Conservation (phyloP, 2,113 vertebrate species). For the Arizona elegans region DNA sequence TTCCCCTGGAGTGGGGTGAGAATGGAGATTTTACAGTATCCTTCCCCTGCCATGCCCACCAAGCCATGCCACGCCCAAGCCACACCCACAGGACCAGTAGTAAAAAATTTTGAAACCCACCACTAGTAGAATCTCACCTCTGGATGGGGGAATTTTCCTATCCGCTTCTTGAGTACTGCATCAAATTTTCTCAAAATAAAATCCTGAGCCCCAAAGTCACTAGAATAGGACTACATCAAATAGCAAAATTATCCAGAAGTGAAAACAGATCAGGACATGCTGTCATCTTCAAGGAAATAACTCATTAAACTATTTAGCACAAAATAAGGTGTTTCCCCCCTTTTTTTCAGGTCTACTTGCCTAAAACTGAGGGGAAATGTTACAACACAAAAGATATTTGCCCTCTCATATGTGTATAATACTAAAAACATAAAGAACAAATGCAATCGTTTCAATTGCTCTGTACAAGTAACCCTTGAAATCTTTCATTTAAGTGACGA, state of each 20-base stretch:
- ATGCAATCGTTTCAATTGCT: not conserved
- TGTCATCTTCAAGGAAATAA: conserved; percentile 10
- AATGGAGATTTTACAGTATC: too few relatives aligned
- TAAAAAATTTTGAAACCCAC: too few relatives aligned
- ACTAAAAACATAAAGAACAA: not conserved
- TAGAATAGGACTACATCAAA: conserved; percentile 15
- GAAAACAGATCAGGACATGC: conserved; percentile 20
- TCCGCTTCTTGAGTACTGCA: conserved; percentile 49
- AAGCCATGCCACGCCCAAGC: too few relatives aligned
- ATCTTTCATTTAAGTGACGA: not conserved
- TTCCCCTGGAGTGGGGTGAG: too few relatives aligned
- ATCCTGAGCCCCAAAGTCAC: conserved; percentile 9
- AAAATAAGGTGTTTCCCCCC: not conserved
- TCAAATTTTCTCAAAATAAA: conserved; percentile 40
- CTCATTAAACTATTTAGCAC: conserved; percentile 16
- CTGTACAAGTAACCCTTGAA: not conserved
- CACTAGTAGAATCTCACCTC: too few relatives aligned
- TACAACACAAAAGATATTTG: not conserved
- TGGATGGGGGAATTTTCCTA: conserved; percentile 18
- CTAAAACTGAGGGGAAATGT: not conserved
- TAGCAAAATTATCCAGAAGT: conserved; percentile 23
- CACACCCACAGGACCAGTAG: too few relatives aligned
- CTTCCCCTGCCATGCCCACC: too few relatives aligned
- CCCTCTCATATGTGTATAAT: not conserved
- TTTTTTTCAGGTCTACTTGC: not conserved